Percentiles rank a stretch among this genome's conserved stretches.
Evolutionary conservation across 2,888 invertebrate genomes (phyloP).

Genomic region (Pandemis cinnamomeana): DNA sequence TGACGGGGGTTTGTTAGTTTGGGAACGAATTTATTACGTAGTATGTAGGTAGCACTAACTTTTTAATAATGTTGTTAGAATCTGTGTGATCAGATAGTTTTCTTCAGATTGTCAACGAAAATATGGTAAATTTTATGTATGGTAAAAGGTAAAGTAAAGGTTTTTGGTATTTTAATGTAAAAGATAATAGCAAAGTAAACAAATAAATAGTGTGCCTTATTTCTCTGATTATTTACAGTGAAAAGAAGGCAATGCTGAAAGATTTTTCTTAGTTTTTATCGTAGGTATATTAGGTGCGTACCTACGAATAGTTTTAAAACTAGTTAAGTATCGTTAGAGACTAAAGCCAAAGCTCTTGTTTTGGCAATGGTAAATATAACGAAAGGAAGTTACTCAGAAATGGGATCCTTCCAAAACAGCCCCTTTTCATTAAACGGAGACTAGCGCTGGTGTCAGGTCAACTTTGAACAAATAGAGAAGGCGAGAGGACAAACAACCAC

Average conservation of each 20-base stretch:
- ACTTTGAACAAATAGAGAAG: constrained; percentile 39
- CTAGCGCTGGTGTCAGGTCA: constrained; percentile 34
- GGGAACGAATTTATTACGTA: constrained; percentile 14
- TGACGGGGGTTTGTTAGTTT: constrained; percentile 52
- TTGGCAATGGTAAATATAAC: constrained; percentile 12
- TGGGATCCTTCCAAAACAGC: constrained; percentile 37
- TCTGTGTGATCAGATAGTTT: background rate
- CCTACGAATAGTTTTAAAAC: background rate
- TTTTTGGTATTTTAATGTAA: background rate
- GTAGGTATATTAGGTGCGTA: too few species aligned
- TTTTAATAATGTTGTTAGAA: background rate
- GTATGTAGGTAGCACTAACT: background rate
- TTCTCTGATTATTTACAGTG: too few species aligned
- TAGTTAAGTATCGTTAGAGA: background rate
- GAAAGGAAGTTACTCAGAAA: constrained; percentile 28
- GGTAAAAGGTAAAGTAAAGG: background rate
- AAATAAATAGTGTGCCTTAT: too few species aligned
- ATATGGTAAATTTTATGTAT: too few species aligned
- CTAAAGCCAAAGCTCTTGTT: constrained; percentile 15
- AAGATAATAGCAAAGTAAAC: background rate
- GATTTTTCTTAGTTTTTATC: too few species aligned
- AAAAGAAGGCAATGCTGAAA: too few species aligned
- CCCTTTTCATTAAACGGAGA: constrained; percentile 40
- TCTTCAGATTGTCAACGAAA: background rate
- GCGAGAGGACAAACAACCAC: constrained; percentile 30